Conservation (phyloP, 2,888 invertebrate species). For the Lacanobia wlatinum region DNA sequence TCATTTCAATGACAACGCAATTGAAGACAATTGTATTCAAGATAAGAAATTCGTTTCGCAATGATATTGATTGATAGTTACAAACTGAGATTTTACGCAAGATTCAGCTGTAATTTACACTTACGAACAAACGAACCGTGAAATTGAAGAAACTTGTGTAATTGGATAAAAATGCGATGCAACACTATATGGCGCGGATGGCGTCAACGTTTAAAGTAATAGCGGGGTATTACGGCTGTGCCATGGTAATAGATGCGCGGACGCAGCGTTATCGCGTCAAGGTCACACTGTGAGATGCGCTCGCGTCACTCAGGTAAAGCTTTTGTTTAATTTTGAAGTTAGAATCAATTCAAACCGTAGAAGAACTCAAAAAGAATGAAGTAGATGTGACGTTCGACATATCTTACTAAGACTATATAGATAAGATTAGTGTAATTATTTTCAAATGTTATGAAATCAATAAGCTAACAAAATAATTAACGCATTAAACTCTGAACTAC, state of each 20-base stretch:
- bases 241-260: conserved; percentile 62
- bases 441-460: conserved; percentile 37
- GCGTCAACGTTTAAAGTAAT: conserved; percentile 71
- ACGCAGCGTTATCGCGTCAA: conserved; percentile 72
- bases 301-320: conserved; percentile 56
- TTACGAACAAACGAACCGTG: conserved; percentile 63
- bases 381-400: conserved; percentile 3
- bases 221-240: conserved; percentile 63
- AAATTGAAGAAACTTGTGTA: conserved; percentile 65
- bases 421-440: not conserved
- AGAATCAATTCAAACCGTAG: not conserved
- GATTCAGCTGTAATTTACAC: conserved; percentile 57
- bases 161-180: conserved; percentile 66
- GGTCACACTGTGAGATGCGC: conserved; percentile 71
- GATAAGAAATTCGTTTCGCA: conserved; percentile 53
- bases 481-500: conserved; percentile 59
- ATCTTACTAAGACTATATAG: not conserved
- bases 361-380: not conserved
- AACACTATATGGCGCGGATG: conserved; percentile 49
- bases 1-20: conserved; percentile 48
- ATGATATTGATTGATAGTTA: conserved; percentile 51
- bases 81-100: conserved; percentile 51
- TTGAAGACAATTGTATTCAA: conserved; percentile 44
- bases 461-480: conserved; percentile 63
- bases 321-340: conserved; percentile 31